Evolutionary conservation across 2,888 invertebrate genomes (phyloP).

Genomic region (Anaspis maculata): DNA sequence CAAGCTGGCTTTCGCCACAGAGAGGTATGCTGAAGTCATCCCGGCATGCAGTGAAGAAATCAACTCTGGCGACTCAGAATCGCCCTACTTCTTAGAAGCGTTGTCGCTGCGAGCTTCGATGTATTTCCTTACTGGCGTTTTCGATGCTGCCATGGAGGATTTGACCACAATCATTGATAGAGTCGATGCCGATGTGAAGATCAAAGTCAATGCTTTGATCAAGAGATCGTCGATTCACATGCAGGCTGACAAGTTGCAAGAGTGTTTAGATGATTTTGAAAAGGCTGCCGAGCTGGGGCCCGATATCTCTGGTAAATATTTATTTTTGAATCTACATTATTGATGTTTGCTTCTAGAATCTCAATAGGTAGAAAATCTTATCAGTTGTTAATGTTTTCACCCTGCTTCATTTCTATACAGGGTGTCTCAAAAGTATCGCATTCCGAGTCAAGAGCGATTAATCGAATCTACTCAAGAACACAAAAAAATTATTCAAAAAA

Average conservation of each 20-base stretch:
- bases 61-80: conserved; percentile 51
- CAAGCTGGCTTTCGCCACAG: conserved; percentile 57
- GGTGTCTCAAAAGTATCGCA: no score
- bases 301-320: no score
- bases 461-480: no score
- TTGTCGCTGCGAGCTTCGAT: conserved; percentile 78
- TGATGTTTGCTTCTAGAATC: neutral
- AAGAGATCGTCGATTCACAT: conserved; percentile 80
- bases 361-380: no score
- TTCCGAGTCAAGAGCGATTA: no score
- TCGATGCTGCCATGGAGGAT: conserved; percentile 64
- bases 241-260: conserved; percentile 65
- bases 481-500: no score
- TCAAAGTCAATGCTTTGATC: conserved; percentile 77
- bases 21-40: conserved; percentile 71
- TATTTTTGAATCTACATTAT: no score
- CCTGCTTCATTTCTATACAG: no score
- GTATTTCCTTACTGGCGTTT: conserved; percentile 67
- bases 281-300: conserved; percentile 69
- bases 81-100: conserved; percentile 59
- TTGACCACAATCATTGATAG: conserved; percentile 62
- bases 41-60: conserved; percentile 74
- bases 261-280: conserved; percentile 72
- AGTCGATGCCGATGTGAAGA: conserved; percentile 51
- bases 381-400: no score